Conservation (phyloP, 1,140 invertebrate species). For the Metaphire vulgaris region DNA sequence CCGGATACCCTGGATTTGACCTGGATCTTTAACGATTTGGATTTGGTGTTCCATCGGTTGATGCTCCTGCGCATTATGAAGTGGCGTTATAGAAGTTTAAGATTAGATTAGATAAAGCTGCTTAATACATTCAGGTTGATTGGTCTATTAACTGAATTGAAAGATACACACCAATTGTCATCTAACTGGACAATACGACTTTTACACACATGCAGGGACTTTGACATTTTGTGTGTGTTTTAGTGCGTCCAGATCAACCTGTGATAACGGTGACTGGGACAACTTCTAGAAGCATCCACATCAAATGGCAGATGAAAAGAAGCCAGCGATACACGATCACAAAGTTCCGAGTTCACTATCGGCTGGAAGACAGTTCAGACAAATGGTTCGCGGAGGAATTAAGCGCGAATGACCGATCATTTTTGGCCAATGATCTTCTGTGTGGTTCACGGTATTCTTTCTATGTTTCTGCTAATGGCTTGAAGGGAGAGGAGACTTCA, state of each 20-base stretch:
- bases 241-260: slow-evolving; percentile 44
- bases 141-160: no score
- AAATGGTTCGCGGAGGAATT: slow-evolving; percentile 54
- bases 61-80: no score
- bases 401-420: slow-evolving; percentile 51
- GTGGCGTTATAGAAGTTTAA: no score
- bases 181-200: no score
- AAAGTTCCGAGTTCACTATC: slow-evolving; percentile 53
- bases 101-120: no score
- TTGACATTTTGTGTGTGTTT: neutral
- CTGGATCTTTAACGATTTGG: no score
- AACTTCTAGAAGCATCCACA: slow-evolving; percentile 46
- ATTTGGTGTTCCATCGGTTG: no score
- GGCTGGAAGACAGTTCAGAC: slow-evolving; percentile 56
- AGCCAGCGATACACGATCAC: slow-evolving; percentile 53
- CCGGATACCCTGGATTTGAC: no score
- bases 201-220: no score
- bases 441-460: slow-evolving; percentile 65
- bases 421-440: slow-evolving; percentile 65
- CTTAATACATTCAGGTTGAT: no score
- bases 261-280: slow-evolving; percentile 39
- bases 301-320: slow-evolving; percentile 48
- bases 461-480: slow-evolving; percentile 52
- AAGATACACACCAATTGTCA: no score
- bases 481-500: slow-evolving; percentile 51